These are phyloP conservation scores for Nycteola revayana DNA, from an alignment of 2,888 invertebrate species.

Conservation along the genomic window DNA sequence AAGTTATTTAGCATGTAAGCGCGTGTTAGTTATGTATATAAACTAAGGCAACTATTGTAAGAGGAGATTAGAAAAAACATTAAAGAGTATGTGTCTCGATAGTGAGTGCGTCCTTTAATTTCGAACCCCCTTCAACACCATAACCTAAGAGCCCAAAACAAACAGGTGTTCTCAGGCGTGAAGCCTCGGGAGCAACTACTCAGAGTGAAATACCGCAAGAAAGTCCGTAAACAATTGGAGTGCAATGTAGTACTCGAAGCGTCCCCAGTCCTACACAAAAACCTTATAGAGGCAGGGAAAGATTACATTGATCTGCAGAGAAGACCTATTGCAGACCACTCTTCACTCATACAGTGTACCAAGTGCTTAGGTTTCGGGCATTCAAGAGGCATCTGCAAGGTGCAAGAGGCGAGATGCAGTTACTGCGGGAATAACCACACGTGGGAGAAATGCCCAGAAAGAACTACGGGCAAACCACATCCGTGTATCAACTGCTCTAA, in stretches of 20 bases:
- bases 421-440: conserved; percentile 7
- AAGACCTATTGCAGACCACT: conserved; percentile 11
- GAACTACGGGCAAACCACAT: background rate
- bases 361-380: conserved; percentile 15
- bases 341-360: conserved; percentile 17
- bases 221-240: background rate
- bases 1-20: too few species aligned
- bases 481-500: background rate
- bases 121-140: too few species aligned
- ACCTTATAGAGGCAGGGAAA: background rate
- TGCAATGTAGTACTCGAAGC: background rate
- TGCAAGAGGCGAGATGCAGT: conserved; percentile 8
- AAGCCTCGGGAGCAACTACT: background rate
- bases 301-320: conserved; percentile 6
- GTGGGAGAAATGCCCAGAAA: background rate
- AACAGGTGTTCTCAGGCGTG: too few species aligned
- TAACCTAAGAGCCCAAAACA: conserved; percentile 2
- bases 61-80: too few species aligned
- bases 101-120: too few species aligned
- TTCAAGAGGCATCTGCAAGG: conserved; percentile 8
- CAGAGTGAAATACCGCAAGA: background rate
- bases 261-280: background rate
- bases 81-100: too few species aligned
- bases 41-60: too few species aligned
- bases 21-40: too few species aligned